Evolutionary conservation across 2,888 invertebrate species (phyloP), one percentile per base, ranked within the genome.

Genomic region (Monopis laevigella): DNA sequence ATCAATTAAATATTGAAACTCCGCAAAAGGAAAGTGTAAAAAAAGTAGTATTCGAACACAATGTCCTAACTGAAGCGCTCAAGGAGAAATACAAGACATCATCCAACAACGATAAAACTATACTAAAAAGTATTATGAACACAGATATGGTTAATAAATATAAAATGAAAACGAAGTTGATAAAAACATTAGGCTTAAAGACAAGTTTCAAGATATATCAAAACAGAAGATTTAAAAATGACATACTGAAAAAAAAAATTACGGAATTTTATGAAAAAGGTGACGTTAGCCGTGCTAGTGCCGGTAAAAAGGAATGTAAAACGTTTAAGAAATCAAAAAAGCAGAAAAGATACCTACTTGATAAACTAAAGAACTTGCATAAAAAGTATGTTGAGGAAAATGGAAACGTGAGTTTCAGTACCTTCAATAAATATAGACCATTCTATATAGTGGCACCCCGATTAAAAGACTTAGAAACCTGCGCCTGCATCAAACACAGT

Each of bases 391-490:
- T 11, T 3, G 28, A 11, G 12, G 47, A 48, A 39, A 44, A 21
- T 17, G 46, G 21, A 28, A 13, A 11, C 43, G 27, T 45, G 24
- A 46, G 44, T 34, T 49, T 48, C 17, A 46, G 45, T 19, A 48
- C 46, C 21, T 49, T 48, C 14, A 47, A 49, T 42, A 46, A 46
- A 29, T 49, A 46, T 28, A 26, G 48, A 7, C 49, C 49, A 3
- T 47, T 46, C 16, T 49, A 46, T 21, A 45, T 48, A 10, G 19
- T 47, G 19, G n/a, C 41, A 40, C 48, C 48, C 11, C 47, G 46
- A 38, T 30, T 46, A 8, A 43, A 43, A 39, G 35, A 47, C 18
- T 43, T 42, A 12, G 46, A 50, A 24, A 48, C 35, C 24, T 49
- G 48, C 32, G 46, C 45, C 13, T 49, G 49, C 26, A 36, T 35